Evolutionary conservation across 2,888 invertebrate genomes (phyloP).

Genomic region (Cheilosia vulpina): DNA sequence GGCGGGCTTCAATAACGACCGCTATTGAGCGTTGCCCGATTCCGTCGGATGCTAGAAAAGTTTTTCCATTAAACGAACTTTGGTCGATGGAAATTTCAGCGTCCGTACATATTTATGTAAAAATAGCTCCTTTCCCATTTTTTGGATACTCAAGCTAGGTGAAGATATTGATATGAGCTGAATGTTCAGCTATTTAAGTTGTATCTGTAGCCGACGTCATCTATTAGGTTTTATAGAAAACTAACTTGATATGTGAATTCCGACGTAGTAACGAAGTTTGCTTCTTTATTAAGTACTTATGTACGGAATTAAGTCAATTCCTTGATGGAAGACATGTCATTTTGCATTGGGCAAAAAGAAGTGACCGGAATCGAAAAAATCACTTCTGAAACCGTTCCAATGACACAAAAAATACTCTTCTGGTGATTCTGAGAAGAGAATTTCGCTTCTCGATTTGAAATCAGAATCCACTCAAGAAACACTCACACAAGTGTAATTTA

Average conservation of each 20-base stretch:
- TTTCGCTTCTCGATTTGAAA: too few species aligned
- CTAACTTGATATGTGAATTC: slow-evolving; percentile 51
- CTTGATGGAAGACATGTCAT: neutral
- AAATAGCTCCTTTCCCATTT: neutral
- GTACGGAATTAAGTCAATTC: slow-evolving; percentile 16
- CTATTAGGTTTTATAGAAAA: neutral
- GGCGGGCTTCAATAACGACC: slow-evolving; percentile 72
- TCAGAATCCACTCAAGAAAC: too few species aligned
- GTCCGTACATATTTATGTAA: slow-evolving; percentile 51
- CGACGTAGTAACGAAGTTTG: slow-evolving; percentile 48
- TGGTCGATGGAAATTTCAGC: slow-evolving; percentile 76
- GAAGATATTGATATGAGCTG: neutral
- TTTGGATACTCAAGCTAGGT: neutral
- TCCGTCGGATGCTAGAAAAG: slow-evolving; percentile 76
- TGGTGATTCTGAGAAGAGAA: too few species aligned
- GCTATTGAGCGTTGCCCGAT: slow-evolving; percentile 73
- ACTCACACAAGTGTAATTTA: too few species aligned
- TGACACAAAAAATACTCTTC: too few species aligned
- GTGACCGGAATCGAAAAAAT: too few species aligned
- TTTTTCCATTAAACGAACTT: slow-evolving; percentile 73
- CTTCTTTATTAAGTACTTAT: neutral
- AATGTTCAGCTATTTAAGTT: neutral
- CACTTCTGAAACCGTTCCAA: too few species aligned
- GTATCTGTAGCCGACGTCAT: neutral
- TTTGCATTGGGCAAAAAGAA: too few species aligned